These are phyloP conservation scores for Cnemophilus loriae DNA, from an alignment of 2,113 vertebrate species.

Conservation along the genomic window DNA sequence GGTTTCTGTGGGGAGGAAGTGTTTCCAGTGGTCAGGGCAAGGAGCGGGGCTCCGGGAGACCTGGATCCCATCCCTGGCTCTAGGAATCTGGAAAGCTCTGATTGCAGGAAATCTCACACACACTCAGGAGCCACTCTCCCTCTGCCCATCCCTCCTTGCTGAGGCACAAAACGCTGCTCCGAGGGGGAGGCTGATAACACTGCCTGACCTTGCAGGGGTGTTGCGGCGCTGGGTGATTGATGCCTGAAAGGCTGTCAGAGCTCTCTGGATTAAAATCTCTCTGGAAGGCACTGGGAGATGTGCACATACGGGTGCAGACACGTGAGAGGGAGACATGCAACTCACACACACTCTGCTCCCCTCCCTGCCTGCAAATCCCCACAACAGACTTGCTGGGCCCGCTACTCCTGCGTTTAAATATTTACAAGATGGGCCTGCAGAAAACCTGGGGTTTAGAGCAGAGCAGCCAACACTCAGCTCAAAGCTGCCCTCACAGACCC, in stretches of 20 bases:
- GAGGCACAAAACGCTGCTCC: neutral
- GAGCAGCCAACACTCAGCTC: neutral
- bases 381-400: neutral
- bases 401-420: neutral
- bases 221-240: neutral
- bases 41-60: neutral
- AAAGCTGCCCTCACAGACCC: neutral
- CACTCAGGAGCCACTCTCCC: neutral
- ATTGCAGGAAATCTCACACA: neutral
- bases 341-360: neutral
- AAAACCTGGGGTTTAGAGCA: neutral
- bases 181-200: neutral
- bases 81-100: neutral
- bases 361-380: neutral
- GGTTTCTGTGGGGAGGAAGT: constrained; percentile 5
- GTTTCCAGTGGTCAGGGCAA: neutral
- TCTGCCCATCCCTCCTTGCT: neutral
- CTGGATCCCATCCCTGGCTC: neutral
- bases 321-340: neutral
- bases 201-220: neutral
- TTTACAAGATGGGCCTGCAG: neutral
- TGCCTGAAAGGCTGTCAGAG: neutral
- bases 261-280: neutral
- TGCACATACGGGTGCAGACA: neutral
- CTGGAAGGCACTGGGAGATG: neutral